Evolutionary conservation across 2,888 invertebrate genomes (phyloP).

Genomic region (Nemurella pictetii): DNA sequence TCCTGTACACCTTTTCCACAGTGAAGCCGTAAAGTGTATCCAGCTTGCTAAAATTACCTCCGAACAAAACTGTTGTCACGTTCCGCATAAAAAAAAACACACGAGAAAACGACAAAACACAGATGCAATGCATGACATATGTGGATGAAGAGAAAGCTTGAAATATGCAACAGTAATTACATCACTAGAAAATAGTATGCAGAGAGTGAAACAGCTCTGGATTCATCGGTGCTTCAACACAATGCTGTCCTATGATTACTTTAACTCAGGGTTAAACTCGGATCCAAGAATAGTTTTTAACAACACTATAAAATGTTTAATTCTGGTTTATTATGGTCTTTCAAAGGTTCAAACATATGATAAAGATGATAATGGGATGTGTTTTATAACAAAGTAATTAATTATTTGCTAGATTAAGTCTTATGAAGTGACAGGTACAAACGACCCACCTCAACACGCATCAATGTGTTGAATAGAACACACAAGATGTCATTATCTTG

Average conservation of each 20-base stretch:
- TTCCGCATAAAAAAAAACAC: background rate
- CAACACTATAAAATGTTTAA: background rate
- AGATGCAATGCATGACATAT: conserved; percentile 11
- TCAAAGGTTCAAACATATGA: too few species aligned
- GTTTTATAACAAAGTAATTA: too few species aligned
- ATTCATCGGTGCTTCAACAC: background rate
- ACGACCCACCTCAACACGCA: background rate
- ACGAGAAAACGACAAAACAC: too few species aligned
- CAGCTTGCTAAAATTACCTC: background rate
- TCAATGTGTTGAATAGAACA: background rate
- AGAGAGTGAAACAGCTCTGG: background rate
- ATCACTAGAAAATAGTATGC: background rate
- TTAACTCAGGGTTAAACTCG: background rate
- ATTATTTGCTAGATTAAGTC: background rate
- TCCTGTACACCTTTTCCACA: background rate
- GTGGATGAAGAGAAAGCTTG: conserved; percentile 9
- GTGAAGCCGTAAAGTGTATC: background rate
- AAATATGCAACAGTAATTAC: conserved; percentile 3
- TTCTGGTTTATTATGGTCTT: background rate
- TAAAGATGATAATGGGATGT: too few species aligned
- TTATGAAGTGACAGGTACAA: background rate
- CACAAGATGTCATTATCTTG: background rate
- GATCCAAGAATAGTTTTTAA: background rate
- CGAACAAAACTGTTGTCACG: background rate
- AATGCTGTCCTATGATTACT: background rate